These are phyloP conservation scores for Xenopus tropicalis DNA, from an alignment of 2,113 vertebrate species.

Conservation along the genomic window DNA sequence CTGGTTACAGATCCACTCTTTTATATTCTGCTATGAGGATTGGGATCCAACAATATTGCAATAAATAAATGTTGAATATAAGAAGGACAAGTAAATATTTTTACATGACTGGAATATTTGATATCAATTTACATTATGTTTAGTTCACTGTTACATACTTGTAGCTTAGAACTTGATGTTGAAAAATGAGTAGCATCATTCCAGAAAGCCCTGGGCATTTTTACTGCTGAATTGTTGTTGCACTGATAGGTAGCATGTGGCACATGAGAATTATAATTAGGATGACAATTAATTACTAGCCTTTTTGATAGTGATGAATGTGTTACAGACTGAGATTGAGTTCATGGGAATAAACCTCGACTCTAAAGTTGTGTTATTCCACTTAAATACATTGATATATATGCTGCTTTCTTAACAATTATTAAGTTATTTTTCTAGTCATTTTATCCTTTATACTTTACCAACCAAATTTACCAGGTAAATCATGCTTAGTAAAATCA, in stretches of 20 bases:
- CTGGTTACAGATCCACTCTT: too few relatives aligned
- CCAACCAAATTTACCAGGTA: not conserved
- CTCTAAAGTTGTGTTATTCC: conserved; percentile 14
- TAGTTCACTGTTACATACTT: too few relatives aligned
- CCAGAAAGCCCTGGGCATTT: not conserved
- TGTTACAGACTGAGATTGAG: conserved; percentile 28
- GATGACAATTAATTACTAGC: conserved; percentile 45
- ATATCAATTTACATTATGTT: too few relatives aligned
- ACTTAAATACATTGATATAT: not conserved
- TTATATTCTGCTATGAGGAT: too few relatives aligned
- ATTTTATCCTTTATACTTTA: conserved; percentile 2
- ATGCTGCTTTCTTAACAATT: conserved; percentile 1
- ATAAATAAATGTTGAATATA: too few relatives aligned
- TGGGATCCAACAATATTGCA: too few relatives aligned
- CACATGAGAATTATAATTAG: conserved; percentile 49
- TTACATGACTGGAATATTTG: too few relatives aligned
- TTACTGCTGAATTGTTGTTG: conserved; percentile 35
- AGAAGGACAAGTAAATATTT: too few relatives aligned
- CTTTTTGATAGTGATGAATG: conserved; percentile 13
- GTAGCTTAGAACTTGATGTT: too few relatives aligned
- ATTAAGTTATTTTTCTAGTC: not conserved
- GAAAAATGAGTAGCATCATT: too few relatives aligned
- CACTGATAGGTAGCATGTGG: conserved; percentile 43
- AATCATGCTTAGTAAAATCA: too few relatives aligned
- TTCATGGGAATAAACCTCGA: conserved; percentile 27